phyloP scores from a whole-genome alignment of 2,797 vertebrate species.

The Schizopygopsis malacanthus region DNA sequence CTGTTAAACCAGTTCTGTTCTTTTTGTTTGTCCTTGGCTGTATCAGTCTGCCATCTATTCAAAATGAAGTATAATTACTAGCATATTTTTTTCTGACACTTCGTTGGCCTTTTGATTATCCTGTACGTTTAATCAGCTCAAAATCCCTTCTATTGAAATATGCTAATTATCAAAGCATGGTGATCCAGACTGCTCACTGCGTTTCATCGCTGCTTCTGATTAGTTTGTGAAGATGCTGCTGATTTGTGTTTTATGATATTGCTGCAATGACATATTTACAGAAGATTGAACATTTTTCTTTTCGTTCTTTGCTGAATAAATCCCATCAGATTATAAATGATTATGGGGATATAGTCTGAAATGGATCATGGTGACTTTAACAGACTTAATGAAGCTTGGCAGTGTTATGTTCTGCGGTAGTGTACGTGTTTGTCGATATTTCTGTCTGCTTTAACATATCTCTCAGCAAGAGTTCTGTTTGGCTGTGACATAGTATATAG shows the following conservation, averaged over 20 bases:
- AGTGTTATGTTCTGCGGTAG: neutral
- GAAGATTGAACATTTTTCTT: neutral
- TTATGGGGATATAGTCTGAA: neutral
- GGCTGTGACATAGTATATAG: constrained; percentile 41
- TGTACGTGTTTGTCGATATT: neutral
- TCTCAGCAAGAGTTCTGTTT: constrained; percentile 39
- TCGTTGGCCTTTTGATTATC: constrained; percentile 14
- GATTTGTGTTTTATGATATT: constrained; percentile 7
- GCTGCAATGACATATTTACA: neutral
- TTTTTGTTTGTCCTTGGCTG: constrained; percentile 26
- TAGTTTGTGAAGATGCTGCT: neutral
- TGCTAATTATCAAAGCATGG: constrained; percentile 18
- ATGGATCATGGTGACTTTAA: neutral
- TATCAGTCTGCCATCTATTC: neutral
- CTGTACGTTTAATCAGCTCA: neutral
- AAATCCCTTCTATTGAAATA: constrained; percentile 13
- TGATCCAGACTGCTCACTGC: neutral
- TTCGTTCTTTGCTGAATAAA: neutral
- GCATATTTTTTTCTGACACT: neutral
- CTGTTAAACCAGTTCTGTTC: neutral
- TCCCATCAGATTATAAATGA: neutral
- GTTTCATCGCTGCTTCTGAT: neutral
- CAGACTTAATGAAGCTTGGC: constrained; percentile 4
- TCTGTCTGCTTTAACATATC: constrained; percentile 11
- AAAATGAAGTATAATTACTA: neutral